Evolutionary conservation across 2,797 vertebrate genomes (phyloP).

Genomic region (Echiichthys vipera): DNA sequence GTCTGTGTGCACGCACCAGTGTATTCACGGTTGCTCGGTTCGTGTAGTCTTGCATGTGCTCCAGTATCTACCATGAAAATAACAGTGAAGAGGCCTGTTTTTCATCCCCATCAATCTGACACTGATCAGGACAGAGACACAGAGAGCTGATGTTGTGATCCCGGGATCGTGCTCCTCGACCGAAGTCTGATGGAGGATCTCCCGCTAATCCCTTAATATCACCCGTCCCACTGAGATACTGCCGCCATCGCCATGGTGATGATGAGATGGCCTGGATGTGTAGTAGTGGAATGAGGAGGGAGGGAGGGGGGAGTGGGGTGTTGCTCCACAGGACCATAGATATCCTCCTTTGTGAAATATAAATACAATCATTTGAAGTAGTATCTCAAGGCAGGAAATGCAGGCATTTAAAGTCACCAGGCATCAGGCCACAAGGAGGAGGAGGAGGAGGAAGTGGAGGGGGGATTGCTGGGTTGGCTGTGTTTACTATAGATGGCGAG

Average conservation of each 20-base stretch:
- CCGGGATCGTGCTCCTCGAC: slow-evolving; percentile 61
- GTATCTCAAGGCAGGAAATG: slow-evolving; percentile 26
- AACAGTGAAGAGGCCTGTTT: slow-evolving; percentile 34
- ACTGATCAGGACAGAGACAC: slow-evolving; percentile 46
- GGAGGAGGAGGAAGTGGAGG: not conserved
- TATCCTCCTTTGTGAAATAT: slow-evolving; percentile 44
- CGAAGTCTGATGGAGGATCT: slow-evolving; percentile 74
- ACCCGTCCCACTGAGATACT: slow-evolving; percentile 70
- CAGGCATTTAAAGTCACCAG: slow-evolving; percentile 43
- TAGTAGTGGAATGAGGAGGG: slow-evolving; percentile 33
- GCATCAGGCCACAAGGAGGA: slow-evolving; percentile 19
- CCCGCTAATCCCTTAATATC: slow-evolving; percentile 78
- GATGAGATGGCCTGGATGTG: slow-evolving; percentile 62
- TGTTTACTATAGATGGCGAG: slow-evolving; percentile 34
- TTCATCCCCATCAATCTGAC: slow-evolving; percentile 51
- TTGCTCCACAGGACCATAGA: slow-evolving; percentile 10
- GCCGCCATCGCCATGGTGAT: slow-evolving; percentile 63
- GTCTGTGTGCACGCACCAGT: slow-evolving; percentile 35
- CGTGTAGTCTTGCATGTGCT: slow-evolving; percentile 38
- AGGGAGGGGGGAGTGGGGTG: not conserved
- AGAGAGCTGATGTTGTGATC: slow-evolving; percentile 64
- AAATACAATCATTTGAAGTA: slow-evolving; percentile 45
- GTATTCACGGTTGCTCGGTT: slow-evolving; percentile 41
- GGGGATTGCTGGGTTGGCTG: not conserved
- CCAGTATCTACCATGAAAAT: slow-evolving; percentile 21